Percentiles rank a stretch among this genome's conserved stretches.
Evolutionary conservation across 2,113 vertebrate genomes (phyloP).

Genomic region (Columba livia): DNA sequence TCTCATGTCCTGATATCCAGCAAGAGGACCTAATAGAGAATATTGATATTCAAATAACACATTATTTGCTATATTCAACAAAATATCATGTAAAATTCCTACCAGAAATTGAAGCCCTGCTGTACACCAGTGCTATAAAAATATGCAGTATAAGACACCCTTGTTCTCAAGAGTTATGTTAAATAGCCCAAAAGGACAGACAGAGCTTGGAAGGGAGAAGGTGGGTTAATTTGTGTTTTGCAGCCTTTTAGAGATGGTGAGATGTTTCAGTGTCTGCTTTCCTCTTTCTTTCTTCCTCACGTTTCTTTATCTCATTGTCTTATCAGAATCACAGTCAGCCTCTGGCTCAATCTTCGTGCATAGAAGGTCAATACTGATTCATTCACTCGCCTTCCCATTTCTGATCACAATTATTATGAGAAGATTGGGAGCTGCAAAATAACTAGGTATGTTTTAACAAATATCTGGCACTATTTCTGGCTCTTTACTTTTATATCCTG

Average conservation of each 20-base stretch:
- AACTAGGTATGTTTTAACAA: not conserved
- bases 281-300: not conserved
- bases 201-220: not conserved
- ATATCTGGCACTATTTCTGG: not conserved
- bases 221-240: not conserved
- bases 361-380: not conserved
- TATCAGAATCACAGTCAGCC: not conserved
- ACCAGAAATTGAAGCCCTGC: not conserved
- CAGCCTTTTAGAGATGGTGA: not conserved
- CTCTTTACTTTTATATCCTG: not conserved
- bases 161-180: not conserved
- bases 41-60: not conserved
- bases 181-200: not conserved
- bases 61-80: not conserved
- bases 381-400: not conserved
- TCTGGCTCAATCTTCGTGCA: not conserved
- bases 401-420: not conserved
- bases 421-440: not conserved
- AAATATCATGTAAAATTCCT: not conserved
- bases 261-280: not conserved
- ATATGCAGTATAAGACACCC: accelerated
- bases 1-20: not conserved
- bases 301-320: not conserved
- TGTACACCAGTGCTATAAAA: accelerated
- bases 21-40: accelerated